Conservation (phyloP, 1,140 invertebrate species). For the Scaptomyza graminum region DNA sequence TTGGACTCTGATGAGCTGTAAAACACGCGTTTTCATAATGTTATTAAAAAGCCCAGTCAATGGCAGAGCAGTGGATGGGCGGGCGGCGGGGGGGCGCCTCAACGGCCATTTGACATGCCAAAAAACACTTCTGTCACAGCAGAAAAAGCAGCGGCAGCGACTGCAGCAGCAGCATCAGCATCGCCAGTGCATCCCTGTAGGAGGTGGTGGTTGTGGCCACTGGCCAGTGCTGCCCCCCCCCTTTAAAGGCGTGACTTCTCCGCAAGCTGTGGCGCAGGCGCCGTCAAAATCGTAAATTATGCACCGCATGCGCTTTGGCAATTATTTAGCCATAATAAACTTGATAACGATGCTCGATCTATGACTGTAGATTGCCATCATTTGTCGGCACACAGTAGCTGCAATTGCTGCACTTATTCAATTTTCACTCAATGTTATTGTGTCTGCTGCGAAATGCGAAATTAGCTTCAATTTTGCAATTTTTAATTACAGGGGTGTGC, state of each 20-base stretch:
- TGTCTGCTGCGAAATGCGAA: too few species aligned
- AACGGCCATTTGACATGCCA: slow-evolving; percentile 80
- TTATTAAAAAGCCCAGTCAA: slow-evolving; percentile 59
- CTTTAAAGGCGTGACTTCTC: slow-evolving; percentile 46
- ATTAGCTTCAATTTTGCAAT: not conserved
- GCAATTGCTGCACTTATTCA: slow-evolving; percentile 39
- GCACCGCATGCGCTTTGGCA: slow-evolving; percentile 63
- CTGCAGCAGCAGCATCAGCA: slow-evolving; percentile 1
- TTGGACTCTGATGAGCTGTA: slow-evolving; percentile 70
- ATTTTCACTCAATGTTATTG: slow-evolving; percentile 31
- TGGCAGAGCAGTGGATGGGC: not conserved
- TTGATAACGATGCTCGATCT: slow-evolving; percentile 58
- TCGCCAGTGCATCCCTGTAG: slow-evolving; percentile 34
- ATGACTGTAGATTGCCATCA: slow-evolving; percentile 34
- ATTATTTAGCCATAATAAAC: slow-evolving; percentile 67
- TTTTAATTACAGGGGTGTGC: too few species aligned
- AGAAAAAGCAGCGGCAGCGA: slow-evolving; percentile 30
- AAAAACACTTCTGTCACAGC: slow-evolving; percentile 81
- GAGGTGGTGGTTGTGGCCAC: slow-evolving; percentile 30
- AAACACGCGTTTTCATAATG: slow-evolving; percentile 79
- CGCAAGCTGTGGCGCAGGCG: slow-evolving; percentile 15
- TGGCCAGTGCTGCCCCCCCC: not conserved
- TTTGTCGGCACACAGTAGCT: slow-evolving; percentile 37
- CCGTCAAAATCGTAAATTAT: slow-evolving; percentile 53
- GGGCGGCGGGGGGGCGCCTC: slow-evolving; percentile 28